Base-by-base conservation (phyloP, 35 echinoderm and acorn worm species). In the Nesometra sesokonis region DNA sequence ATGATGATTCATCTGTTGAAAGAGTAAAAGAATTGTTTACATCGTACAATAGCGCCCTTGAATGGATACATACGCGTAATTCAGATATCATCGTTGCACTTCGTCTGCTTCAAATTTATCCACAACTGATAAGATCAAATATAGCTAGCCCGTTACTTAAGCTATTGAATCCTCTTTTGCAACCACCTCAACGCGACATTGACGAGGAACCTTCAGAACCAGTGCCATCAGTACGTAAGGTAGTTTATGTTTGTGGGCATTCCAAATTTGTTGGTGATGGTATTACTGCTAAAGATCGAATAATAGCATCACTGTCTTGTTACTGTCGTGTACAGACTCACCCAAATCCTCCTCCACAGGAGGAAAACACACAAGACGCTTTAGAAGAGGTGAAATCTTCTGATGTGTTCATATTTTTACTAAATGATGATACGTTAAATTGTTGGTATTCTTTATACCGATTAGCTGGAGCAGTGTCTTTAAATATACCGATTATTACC, bases 401-500 rank as follows among this genome's bases (percentile, higher is more conserved):
- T 0, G 92, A 93, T 87, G 92, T 88, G 31, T 93, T 93, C 35
- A 81, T 93, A 76, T 90, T 93, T 80, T 80, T 93, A 0, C 86
- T 93, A 80, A 93, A 84, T 32, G 85, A 82, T 36, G 57, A 85
- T 30, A 77, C 89, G 19, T 31, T 93, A 39, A 46, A 31, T 31
- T 90, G 85, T 37, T 85, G 88, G 46, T 82, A 81, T 29, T 87
- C 88, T 40, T 52, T 90, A 21, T 88, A 93, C 57, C 85, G 87
- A 78, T 46, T 93, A 32, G 92, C 84, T 23, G 80, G 90, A 31
- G 92, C 92, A 17, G 83, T 89, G 29, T 57, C 92, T 47, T 77
- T 83, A 36, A 52, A 84, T 5, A 85, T 93, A 32, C 92, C 92
- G 5, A 87, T 93, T 19, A 81, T 93, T 33, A 43, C 88, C 0